A percentile compares a stretch with the other conserved stretches of the same genome.
Conservation (phyloP, 2,888 invertebrate genomes). For the Cryptus viduatorius region DNA sequence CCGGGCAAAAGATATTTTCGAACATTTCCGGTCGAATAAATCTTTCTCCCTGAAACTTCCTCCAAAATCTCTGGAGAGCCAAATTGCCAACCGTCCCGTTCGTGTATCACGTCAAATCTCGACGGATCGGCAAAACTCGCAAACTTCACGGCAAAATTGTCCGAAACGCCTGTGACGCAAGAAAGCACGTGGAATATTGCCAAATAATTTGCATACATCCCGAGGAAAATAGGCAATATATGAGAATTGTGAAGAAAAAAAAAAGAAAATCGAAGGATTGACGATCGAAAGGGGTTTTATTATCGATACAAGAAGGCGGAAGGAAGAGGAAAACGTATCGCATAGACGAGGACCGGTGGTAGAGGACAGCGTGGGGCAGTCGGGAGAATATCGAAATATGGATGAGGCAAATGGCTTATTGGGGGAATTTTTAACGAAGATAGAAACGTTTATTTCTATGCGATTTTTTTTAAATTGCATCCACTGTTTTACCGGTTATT, state of each 20-base stretch:
- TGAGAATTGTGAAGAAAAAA: neutral
- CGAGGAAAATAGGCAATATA: constrained; percentile 4
- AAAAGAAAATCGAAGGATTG: constrained; percentile 1
- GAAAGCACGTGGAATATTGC: constrained; percentile 47
- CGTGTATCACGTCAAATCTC: neutral
- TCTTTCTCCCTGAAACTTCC: neutral
- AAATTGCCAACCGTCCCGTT: neutral
- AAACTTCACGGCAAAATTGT: constrained; percentile 27
- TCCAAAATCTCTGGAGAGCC: neutral
- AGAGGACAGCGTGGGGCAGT: neutral
- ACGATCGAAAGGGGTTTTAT: neutral
- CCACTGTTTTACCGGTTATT: neutral
- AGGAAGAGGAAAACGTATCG: neutral
- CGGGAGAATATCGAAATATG: neutral
- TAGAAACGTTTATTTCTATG: neutral
- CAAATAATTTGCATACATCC: constrained; percentile 49
- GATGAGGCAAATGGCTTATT: neutral
- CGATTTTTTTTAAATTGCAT: neutral
- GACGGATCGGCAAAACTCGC: constrained; percentile 4
- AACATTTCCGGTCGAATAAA: constrained; percentile 1
- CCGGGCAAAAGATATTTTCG: neutral
- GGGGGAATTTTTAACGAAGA: neutral
- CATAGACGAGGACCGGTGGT: neutral
- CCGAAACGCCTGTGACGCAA: constrained; percentile 19
- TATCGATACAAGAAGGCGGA: neutral